Evolutionary conservation across 2,797 vertebrate genomes (phyloP).

Genomic region (Furcifer pardalis): DNA sequence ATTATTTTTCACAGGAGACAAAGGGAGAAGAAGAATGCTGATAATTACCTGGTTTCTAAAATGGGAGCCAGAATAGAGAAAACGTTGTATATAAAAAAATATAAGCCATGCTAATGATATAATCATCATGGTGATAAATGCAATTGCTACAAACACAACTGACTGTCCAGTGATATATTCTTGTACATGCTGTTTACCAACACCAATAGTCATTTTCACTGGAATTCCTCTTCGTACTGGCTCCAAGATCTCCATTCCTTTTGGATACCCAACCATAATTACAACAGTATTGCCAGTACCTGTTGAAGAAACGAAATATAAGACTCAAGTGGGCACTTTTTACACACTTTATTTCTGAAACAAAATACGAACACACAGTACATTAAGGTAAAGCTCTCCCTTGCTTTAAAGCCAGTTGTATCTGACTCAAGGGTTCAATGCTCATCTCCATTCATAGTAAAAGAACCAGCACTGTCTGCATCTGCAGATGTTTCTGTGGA

Average conservation of each 20-base stretch:
- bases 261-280: slow-evolving; percentile 82
- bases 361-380: no score
- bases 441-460: no score
- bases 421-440: no score
- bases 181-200: slow-evolving; percentile 77
- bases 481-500: no score
- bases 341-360: no score
- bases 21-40: slow-evolving; percentile 22
- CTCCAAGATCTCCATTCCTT: slow-evolving; percentile 81
- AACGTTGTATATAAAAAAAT: slow-evolving; percentile 84
- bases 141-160: slow-evolving; percentile 81
- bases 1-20: neutral
- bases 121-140: slow-evolving; percentile 85
- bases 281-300: slow-evolving; percentile 81
- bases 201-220: slow-evolving; percentile 76
- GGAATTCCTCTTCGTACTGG: slow-evolving; percentile 78
- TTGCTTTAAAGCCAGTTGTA: no score
- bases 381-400: no score
- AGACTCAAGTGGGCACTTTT: neutral
- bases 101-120: slow-evolving; percentile 82
- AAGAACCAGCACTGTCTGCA: no score
- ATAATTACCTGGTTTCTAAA: slow-evolving; percentile 81
- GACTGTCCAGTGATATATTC: slow-evolving; percentile 80
- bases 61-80: slow-evolving; percentile 79
- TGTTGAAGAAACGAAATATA: slow-evolving; percentile 51